Conservation (phyloP, 2,888 invertebrate genomes). For the Dicyrtomina minuta region DNA sequence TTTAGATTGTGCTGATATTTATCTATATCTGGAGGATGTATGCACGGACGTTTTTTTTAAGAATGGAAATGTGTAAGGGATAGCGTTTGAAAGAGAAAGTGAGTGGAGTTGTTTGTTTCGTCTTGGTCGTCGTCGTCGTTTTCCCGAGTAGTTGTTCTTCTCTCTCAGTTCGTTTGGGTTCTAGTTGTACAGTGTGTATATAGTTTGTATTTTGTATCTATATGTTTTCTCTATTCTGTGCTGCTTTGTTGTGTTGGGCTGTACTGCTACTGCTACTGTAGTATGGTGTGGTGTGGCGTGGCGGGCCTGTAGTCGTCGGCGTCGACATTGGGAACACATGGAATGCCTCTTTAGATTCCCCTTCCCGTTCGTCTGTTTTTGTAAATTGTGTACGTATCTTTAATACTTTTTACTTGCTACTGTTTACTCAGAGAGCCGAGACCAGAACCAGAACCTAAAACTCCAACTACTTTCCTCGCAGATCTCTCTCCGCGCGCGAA, state of each 20-base stretch:
- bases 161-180: background rate
- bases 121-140: no score
- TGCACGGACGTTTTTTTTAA: no score
- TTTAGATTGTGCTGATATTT: no score
- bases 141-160: background rate
- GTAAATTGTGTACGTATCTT: background rate
- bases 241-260: no score
- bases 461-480: background rate
- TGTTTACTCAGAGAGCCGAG: conserved; percentile 2
- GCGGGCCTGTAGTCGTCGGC: conserved; percentile 6
- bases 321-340: conserved; percentile 22
- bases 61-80: background rate
- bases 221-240: no score
- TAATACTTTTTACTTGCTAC: conserved; percentile 7
- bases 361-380: conserved; percentile 7
- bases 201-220: no score
- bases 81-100: background rate
- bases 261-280: no score
- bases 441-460: no score
- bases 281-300: conserved; percentile 12
- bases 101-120: conserved; percentile 8
- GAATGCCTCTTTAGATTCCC: conserved; percentile 11
- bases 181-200: no score
- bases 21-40: no score
- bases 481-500: no score